Evolutionary conservation across 2,113 vertebrate species (phyloP), one percentile per base, ranked within the genome.

Genomic region (Tapirus terrestris): DNA sequence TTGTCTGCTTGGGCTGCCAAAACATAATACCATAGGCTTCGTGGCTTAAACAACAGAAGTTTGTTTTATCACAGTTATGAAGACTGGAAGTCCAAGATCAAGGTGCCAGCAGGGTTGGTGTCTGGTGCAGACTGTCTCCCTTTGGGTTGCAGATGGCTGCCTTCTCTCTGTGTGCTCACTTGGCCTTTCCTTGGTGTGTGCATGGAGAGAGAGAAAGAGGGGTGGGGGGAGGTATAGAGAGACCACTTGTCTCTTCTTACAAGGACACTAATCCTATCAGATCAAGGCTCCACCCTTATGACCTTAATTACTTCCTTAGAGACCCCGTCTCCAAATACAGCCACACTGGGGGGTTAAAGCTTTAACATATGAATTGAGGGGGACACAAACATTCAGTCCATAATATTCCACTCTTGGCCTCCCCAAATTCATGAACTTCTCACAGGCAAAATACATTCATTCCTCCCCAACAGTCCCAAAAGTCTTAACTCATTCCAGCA

Each of bases 21-120:
- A 86, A 56, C 81, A 86, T 72, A 76, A 58, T 61, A 51, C 67
- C 39, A 53, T 61, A 87, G 43, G 81, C 75, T 60, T 33, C 3
- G 20, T 51, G 51, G 48, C n/a, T 79, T 89, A 63, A 85, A 86
- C 33, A 75, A 86, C 13, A 90, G 9, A 90, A 58, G n/a, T 86
- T 93, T 68, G 36, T 79, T 90, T 93, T 75, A 31, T 93, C 72
- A 92, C 48, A 51, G 51, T n/a, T 84, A 56, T 75, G 51, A 56
- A 85, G 72, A 89, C 53, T 89, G 18, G 36, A 85, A 85, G 58
- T 85, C 36, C n/a, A 56, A 72, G 70, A 51, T 84, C 63, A 89
- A 65, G 53, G 43, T 89, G 43, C n/a, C 68, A 48, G 45, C 58
- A 85, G 20, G 43, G 39, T 36, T 67, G 48, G 20, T 60, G 58